These are phyloP conservation scores for Tachina lurida DNA, from an alignment of 2,888 invertebrate species.

Conservation along the genomic window DNA sequence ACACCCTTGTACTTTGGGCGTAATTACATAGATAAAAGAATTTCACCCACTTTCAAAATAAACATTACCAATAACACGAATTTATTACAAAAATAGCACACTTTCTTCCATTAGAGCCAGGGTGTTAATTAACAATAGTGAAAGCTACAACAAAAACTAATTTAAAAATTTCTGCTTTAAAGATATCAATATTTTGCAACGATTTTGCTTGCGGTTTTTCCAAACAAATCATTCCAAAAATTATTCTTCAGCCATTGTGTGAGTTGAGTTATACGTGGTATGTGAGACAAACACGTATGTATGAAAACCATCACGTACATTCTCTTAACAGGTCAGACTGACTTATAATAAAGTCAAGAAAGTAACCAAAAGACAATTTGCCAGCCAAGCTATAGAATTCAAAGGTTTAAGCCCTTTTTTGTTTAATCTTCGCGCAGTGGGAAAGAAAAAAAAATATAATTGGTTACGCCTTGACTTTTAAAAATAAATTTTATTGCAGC, in stretches of 20 bases:
- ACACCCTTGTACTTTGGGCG: too few relatives aligned
- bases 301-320: slow-evolving; percentile 30
- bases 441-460: slow-evolving; percentile 64
- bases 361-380: slow-evolving; percentile 22
- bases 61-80: too few relatives aligned
- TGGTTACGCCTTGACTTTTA: slow-evolving; percentile 74
- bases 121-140: too few relatives aligned
- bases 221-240: slow-evolving; percentile 14
- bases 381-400: not conserved
- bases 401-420: slow-evolving; percentile 28
- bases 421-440: not conserved
- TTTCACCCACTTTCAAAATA: too few relatives aligned
- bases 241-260: not conserved
- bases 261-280: not conserved
- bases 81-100: too few relatives aligned
- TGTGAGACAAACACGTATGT: not conserved
- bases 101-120: too few relatives aligned
- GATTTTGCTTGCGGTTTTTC: slow-evolving; percentile 44
- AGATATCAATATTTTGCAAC: slow-evolving; percentile 27
- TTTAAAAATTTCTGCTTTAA: slow-evolving; percentile 39
- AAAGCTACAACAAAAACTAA: too few relatives aligned
- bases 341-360: slow-evolving; percentile 19
- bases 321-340: slow-evolving; percentile 54
- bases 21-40: too few relatives aligned
- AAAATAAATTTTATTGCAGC: slow-evolving; percentile 61